Percentiles rank a stretch among this genome's conserved stretches.
Evolutionary conservation across 2,113 vertebrate genomes (phyloP).

Genomic region (Onychostruthus taczanowskii): DNA sequence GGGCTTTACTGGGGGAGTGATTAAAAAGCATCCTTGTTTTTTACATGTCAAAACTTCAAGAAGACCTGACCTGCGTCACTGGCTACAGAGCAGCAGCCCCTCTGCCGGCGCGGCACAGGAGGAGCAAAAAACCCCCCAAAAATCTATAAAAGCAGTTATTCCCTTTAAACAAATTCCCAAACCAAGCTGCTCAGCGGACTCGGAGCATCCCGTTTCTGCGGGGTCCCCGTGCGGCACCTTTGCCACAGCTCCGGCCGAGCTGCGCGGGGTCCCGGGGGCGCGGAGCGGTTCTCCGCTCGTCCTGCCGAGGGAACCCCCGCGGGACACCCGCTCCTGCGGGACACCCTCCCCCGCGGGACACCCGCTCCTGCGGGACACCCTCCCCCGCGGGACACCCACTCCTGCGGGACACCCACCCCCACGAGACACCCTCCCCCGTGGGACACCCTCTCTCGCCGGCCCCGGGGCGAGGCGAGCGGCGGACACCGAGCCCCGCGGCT

Average conservation of each 20-base stretch:
- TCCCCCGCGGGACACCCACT: neutral
- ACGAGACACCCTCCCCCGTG: rapidly evolving
- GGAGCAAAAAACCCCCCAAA: neutral
- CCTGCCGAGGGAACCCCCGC: neutral
- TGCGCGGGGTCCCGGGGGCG: neutral
- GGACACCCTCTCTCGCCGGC: neutral
- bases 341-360: neutral
- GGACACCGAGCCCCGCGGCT: neutral
- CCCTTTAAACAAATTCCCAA: neutral
- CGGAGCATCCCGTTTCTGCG: rapidly evolving
- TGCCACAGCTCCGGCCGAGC: neutral
- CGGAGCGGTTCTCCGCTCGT: neutral
- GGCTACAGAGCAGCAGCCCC: rapidly evolving
- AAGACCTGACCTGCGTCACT: neutral
- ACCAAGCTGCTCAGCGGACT: rapidly evolving
- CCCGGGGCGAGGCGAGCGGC: too few species aligned
- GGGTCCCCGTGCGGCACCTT: neutral
- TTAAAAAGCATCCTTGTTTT: neutral
- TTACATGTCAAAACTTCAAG: neutral
- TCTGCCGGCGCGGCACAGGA: neutral
- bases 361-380: neutral
- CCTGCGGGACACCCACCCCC: neutral
- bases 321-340: neutral
- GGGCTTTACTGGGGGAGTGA: rapidly evolving
- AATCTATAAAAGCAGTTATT: rapidly evolving